These are phyloP conservation scores for Propithecus deckenii DNA, from an alignment of 2,797 vertebrate species.

Conservation along the genomic window DNA sequence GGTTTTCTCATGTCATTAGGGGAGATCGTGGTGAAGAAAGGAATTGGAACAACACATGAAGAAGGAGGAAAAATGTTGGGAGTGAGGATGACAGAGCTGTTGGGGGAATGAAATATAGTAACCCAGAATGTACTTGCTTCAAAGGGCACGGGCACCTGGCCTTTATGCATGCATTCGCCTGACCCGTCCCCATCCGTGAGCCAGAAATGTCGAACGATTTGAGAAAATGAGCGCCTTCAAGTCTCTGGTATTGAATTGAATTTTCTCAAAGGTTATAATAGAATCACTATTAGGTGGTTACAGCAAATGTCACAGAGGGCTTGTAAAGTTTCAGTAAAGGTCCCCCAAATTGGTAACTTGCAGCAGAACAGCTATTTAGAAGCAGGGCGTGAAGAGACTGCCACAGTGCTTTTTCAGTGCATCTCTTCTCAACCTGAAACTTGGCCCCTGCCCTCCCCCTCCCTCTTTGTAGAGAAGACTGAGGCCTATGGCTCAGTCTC, in stretches of 20 bases:
- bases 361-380: not conserved
- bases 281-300: constrained; percentile 2
- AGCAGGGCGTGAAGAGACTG: too few species aligned
- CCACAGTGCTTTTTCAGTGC: rapidly evolving
- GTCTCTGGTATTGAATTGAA: not conserved
- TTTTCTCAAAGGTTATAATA: constrained; percentile 49
- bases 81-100: too few species aligned
- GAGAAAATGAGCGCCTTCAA: constrained; percentile 9
- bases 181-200: rapidly evolving
- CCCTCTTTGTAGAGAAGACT: not conserved
- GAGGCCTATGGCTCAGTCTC: not conserved
- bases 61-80: too few species aligned
- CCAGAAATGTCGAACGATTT: not conserved
- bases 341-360: not conserved
- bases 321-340: not conserved
- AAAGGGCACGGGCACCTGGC: rapidly evolving
- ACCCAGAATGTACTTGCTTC: not conserved
- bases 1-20: not conserved
- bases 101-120: not conserved
- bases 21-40: not conserved
- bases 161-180: not conserved
- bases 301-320: not conserved
- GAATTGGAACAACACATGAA: not conserved
- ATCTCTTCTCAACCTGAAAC: not conserved
- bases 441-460: not conserved